These are phyloP conservation scores for Yponomeuta sedellus DNA, from an alignment of 2,888 invertebrate genomes.

Conservation along the genomic window DNA sequence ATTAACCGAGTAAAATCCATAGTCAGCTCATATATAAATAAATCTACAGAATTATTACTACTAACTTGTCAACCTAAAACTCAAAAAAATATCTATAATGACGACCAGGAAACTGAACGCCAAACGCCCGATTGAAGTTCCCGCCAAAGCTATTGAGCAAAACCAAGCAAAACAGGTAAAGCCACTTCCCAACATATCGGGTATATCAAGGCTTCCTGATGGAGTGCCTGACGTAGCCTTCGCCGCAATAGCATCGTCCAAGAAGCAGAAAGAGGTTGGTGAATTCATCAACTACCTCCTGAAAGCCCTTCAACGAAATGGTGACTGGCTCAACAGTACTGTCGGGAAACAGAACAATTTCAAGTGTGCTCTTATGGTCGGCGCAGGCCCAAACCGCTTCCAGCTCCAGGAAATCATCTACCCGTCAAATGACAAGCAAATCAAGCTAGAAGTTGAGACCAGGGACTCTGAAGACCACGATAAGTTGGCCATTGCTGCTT, in stretches of 20 bases:
- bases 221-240: conserved; percentile 44
- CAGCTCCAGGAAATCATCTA: conserved; percentile 61
- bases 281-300: conserved; percentile 59
- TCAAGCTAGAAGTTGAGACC: conserved; percentile 58
- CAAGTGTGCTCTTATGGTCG: conserved; percentile 55
- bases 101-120: not conserved
- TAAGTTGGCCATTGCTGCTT: conserved; percentile 59
- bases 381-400: conserved; percentile 63
- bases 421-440: conserved; percentile 42
- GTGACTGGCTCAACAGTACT: conserved; percentile 53
- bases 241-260: conserved; percentile 58
- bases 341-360: conserved; percentile 52
- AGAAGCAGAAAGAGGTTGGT: conserved; percentile 54
- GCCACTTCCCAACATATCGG: not conserved
- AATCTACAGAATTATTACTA: not conserved
- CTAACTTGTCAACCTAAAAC: not conserved
- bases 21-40: not conserved
- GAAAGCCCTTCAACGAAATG: conserved; percentile 51
- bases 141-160: not conserved
- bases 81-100: not conserved
- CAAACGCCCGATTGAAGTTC: not conserved
- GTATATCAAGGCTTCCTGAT: not conserved
- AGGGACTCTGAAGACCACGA: conserved; percentile 61
- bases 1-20: not conserved
- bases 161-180: not conserved